These are phyloP conservation scores for Pterocles gutturalis DNA, from an alignment of 2,113 vertebrate genomes.

Conservation along the genomic window DNA sequence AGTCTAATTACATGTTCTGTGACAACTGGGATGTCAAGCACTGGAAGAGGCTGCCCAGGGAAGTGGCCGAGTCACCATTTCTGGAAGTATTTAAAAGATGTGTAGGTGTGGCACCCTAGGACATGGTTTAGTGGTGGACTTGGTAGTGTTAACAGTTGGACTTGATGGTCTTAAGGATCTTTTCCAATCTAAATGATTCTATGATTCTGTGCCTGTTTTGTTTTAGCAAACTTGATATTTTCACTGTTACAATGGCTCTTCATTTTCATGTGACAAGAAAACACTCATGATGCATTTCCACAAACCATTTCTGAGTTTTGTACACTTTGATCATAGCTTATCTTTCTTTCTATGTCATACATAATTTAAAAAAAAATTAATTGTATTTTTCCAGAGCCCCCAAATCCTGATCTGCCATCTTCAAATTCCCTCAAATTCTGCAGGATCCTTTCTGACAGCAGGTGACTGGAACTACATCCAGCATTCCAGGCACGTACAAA, in stretches of 20 bases:
- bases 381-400: background rate
- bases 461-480: background rate
- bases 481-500: background rate
- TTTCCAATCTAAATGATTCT: background rate
- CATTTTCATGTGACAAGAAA: background rate
- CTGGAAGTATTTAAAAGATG: background rate
- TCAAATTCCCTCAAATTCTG: background rate
- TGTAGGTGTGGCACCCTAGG: no score
- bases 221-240: background rate
- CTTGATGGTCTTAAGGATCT: rapidly evolving
- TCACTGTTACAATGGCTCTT: background rate
- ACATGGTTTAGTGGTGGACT: background rate
- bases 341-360: background rate
- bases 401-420: background rate
- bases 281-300: background rate
- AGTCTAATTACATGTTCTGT: background rate
- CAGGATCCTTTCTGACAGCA: background rate
- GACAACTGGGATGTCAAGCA: background rate
- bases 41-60: background rate
- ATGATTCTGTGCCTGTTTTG: background rate
- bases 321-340: background rate
- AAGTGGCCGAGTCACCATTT: background rate
- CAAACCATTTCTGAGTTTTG: background rate
- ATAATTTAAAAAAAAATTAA: background rate
- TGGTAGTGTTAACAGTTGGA: background rate